Evolutionary conservation across 2,797 vertebrate genomes (phyloP), one percentile per base, ranked within the genome.

Genomic region (Macroramphosus scolopax): DNA sequence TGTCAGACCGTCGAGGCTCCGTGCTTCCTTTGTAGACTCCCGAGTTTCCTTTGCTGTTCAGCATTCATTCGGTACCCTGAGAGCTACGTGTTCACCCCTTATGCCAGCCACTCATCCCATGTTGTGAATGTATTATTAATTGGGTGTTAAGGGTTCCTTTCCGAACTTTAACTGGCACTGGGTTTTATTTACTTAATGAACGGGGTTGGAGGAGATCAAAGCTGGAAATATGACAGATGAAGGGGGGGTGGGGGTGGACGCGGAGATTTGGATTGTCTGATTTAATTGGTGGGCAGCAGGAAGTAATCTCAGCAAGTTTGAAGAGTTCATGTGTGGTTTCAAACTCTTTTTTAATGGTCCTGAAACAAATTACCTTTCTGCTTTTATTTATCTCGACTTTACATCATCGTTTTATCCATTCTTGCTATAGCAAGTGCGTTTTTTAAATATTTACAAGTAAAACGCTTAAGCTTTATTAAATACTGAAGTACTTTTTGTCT

Each of bases 171-270:
- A 83, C 79, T 83, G 83, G 75, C 79, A 77, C 71, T 63, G 74
- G 77, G 81, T 83, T 86, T 77, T 82, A 82, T 82, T 83, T 80
- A 71, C 69, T 68, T 86, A 85, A 88, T 86, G 81, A 87, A 84
- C 46, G 51, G 72, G 47, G 72, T 80, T 81, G 71, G 63, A 25
- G 43, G 60, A 81, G 85, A 87, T 87, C 82, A 86, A 86, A 87
- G 85, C 59, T 34, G 52, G 44, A 79, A 76, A 74, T 79, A 80
- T 85, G 85, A 82, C 72, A 68, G 64, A 78, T 59, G 78, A 42
- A 63, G 63, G 72, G 77, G 63, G 72, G 77, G 66, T 50, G 63
- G 68, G 52, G 55, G 66, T 42, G 51, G 72, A 72, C 3, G 31
- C 49, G 61, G 74, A 82, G 44, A 62, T 82, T 84, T 64, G 46